Evolutionary conservation across 2,113 vertebrate genomes (phyloP).

Genomic region (Calidris pygmaea): DNA sequence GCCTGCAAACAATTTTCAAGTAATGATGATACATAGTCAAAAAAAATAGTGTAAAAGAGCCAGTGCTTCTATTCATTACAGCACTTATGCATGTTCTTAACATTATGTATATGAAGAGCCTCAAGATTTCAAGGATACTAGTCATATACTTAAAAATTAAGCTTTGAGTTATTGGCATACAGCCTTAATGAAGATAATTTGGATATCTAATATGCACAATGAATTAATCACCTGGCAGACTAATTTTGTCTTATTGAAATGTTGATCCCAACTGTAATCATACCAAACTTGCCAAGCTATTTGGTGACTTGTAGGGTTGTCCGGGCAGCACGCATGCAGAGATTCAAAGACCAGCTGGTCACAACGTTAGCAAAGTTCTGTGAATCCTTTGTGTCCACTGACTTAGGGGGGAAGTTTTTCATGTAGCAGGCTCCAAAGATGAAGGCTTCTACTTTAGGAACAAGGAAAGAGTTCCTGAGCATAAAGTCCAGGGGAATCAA

Average conservation of each 20-base stretch:
- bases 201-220: background rate
- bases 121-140: slow-evolving; percentile 34
- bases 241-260: slow-evolving; percentile 24
- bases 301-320: background rate
- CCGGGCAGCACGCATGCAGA: accelerated
- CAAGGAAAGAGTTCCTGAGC: background rate
- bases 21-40: background rate
- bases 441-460: background rate
- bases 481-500: background rate
- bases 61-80: background rate
- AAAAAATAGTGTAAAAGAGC: background rate
- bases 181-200: slow-evolving; percentile 18
- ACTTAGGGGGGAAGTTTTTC: background rate
- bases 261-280: background rate
- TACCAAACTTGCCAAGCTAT: background rate
- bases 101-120: background rate
- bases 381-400: background rate
- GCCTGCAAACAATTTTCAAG: background rate
- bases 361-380: background rate
- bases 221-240: slow-evolving; percentile 31
- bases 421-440: background rate
- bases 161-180: background rate
- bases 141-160: slow-evolving; percentile 34
- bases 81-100: background rate
- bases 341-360: background rate